Conservation (phyloP, 2,888 invertebrate genomes). For the Idaea dimidiata region DNA sequence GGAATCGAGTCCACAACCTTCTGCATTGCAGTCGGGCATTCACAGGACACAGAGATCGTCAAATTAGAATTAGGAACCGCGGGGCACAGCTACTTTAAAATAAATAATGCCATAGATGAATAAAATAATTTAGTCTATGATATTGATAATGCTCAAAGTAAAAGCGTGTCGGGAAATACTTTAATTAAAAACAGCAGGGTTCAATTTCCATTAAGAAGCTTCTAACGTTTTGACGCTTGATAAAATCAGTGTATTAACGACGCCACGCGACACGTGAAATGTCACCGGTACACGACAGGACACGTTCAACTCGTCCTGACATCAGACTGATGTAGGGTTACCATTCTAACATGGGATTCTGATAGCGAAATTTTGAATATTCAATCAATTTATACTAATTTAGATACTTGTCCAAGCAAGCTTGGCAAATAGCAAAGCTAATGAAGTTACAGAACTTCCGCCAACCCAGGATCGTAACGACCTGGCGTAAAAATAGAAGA, state of each 20-base stretch:
- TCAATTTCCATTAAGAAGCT: not conserved
- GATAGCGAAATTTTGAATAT: not conserved
- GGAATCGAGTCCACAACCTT: too few relatives aligned
- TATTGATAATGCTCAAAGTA: not conserved
- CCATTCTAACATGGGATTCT: not conserved
- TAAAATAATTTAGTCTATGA: not conserved
- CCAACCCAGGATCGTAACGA: too few relatives aligned
- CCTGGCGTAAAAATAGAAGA: too few relatives aligned
- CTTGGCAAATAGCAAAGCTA: too few relatives aligned
- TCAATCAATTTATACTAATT: too few relatives aligned
- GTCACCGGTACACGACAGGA: constrained; percentile 13
- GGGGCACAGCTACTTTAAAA: too few relatives aligned
- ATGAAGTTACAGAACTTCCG: too few relatives aligned
- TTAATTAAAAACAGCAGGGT: not conserved
- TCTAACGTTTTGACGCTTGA: constrained; percentile 6
- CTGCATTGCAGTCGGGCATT: too few relatives aligned
- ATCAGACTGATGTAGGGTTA: not conserved
- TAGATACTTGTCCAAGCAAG: too few relatives aligned
- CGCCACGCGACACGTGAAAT: constrained; percentile 9
- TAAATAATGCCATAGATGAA: too few relatives aligned
- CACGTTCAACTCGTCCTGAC: constrained; percentile 8
- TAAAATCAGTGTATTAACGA: constrained; percentile 12
- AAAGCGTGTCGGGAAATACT: not conserved
- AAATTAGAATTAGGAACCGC: too few relatives aligned
- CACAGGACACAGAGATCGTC: too few relatives aligned